These are phyloP conservation scores for Cyclophora albipunctata DNA, from an alignment of 2,888 invertebrate genomes.

Conservation along the genomic window DNA sequence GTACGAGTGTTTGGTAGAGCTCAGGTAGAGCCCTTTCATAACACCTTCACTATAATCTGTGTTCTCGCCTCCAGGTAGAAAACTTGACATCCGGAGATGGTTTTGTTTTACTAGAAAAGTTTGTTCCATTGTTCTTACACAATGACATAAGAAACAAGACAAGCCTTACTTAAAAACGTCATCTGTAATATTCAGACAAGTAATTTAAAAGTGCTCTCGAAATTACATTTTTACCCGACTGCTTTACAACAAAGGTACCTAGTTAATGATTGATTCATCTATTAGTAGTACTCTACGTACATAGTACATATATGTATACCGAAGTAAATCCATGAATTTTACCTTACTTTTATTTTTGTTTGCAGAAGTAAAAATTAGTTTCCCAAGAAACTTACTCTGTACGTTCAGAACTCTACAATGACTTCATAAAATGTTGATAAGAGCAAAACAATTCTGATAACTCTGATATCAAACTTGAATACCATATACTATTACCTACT, in stretches of 20 bases:
- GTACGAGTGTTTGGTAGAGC: background rate
- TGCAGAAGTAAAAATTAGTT: no score
- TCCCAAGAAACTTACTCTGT: no score
- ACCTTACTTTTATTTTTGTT: no score
- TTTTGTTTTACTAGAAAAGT: slow-evolving; percentile 10
- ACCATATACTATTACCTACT: slow-evolving; percentile 17
- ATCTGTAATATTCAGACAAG: no score
- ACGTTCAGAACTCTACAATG: slow-evolving; percentile 21
- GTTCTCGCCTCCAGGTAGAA: slow-evolving; percentile 14
- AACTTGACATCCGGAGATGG: slow-evolving; percentile 4
- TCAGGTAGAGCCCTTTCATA: slow-evolving; percentile 10
- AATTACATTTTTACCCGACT: no score
- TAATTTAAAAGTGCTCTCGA: no score
- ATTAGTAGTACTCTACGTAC: no score
- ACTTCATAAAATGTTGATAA: slow-evolving; percentile 34
- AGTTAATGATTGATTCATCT: no score
- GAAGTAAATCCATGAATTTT: no score
- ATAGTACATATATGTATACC: no score
- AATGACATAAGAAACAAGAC: slow-evolving; percentile 1
- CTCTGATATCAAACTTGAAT: slow-evolving; percentile 26
- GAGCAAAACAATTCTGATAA: slow-evolving; percentile 33
- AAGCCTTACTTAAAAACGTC: no score
- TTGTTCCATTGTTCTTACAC: slow-evolving; percentile 3
- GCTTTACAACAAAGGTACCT: no score
- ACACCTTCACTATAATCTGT: slow-evolving; percentile 9